A percentile compares a stretch with the other conserved stretches of the same genome.
These are phyloP conservation scores for Anguilla pacifica DNA, from an alignment of 2,797 vertebrate species.

Conservation along the genomic window DNA sequence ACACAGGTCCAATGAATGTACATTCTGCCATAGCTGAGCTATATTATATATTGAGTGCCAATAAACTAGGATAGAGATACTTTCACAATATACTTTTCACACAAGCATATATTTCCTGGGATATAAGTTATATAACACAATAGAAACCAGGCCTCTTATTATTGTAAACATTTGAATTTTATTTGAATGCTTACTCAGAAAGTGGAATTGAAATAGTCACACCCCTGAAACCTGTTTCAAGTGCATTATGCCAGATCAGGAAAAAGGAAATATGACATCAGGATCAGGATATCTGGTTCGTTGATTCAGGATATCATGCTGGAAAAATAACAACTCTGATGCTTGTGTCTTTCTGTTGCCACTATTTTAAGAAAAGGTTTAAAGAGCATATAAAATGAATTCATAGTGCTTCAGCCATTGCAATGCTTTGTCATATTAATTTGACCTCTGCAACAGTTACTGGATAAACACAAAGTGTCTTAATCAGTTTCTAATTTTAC, in stretches of 20 bases:
- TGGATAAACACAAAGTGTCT: not conserved
- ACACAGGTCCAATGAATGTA: not conserved
- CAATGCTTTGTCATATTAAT: not conserved
- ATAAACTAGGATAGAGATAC: not conserved
- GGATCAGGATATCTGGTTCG: slow-evolving; percentile 20
- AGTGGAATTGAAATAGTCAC: not conserved
- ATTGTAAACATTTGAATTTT: slow-evolving; percentile 3
- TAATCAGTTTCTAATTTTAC: not conserved
- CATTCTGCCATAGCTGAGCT: not conserved
- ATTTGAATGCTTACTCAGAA: slow-evolving; percentile 5
- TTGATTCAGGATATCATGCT: slow-evolving; percentile 13
- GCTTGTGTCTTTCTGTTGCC: not conserved
- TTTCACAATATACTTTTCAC: not conserved
- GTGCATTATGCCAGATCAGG: slow-evolving; percentile 14
- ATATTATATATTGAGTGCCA: not conserved
- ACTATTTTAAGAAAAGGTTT: not conserved
- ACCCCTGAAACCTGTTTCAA: slow-evolving; percentile 13
- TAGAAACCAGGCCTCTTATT: slow-evolving; percentile 6
- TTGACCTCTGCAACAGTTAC: not conserved
- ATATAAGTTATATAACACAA: not conserved
- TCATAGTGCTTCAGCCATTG: not conserved
- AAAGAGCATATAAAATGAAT: not conserved
- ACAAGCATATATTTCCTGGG: not conserved
- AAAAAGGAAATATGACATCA: slow-evolving; percentile 23
- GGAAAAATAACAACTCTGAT: slow-evolving; percentile 8